phyloP scores from a whole-genome alignment of 2,797 vertebrate species.

The Eurystomus glaucurus region DNA sequence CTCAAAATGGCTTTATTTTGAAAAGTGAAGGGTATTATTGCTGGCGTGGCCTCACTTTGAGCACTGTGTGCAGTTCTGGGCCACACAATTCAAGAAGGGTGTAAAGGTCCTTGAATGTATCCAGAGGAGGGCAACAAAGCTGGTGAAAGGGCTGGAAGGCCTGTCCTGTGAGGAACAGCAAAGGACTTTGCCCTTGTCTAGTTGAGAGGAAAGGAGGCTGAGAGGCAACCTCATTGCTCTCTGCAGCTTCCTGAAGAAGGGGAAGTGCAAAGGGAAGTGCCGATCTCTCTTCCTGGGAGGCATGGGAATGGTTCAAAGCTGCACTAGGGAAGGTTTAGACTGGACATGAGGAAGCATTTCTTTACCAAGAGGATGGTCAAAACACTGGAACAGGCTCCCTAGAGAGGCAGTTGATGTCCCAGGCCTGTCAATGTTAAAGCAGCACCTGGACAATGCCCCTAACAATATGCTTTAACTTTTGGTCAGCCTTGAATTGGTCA shows the following conservation, averaged over 20 bases:
- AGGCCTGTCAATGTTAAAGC: no score
- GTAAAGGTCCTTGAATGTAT: neutral
- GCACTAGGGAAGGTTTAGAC: neutral
- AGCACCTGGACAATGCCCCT: no score
- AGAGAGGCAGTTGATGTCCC: neutral
- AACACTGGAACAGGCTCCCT: neutral
- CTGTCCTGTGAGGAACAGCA: neutral
- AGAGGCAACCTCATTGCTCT: neutral
- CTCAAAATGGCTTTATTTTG: neutral
- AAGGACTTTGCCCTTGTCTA: neutral
- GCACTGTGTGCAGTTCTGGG: neutral
- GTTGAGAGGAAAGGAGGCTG: neutral
- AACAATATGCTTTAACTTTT: neutral
- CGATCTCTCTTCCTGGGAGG: neutral
- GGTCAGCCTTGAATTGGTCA: neutral
- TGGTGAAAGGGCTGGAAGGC: neutral
- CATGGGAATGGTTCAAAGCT: neutral
- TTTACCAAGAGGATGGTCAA: neutral
- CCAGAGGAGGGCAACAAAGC: neutral
- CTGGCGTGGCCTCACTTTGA: neutral
- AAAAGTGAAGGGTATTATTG: neutral
- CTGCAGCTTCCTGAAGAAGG: neutral
- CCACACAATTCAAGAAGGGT: neutral
- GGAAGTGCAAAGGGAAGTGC: rapidly evolving
- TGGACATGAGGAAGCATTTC: neutral